A percentile compares a stretch with the other conserved stretches of the same genome.
Evolutionary conservation across 1,140 invertebrate species (phyloP).

Genomic region (Lycorma delicatula): DNA sequence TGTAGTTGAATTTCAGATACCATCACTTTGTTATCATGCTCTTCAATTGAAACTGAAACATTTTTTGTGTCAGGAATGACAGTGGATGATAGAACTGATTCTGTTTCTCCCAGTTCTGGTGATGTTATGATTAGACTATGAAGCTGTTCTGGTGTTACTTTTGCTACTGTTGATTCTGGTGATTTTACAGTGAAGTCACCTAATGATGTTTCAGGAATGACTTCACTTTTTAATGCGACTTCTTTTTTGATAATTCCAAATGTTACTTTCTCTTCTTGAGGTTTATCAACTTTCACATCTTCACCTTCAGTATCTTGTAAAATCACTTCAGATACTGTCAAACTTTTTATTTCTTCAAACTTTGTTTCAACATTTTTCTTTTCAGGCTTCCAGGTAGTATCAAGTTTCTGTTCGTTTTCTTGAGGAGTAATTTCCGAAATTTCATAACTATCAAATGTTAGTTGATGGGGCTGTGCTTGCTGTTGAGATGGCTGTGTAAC

Average conservation of each 20-base stretch:
- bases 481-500: slow-evolving; percentile 27
- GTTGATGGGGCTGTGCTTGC: slow-evolving; percentile 21
- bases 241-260: slow-evolving; percentile 34
- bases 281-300: slow-evolving; percentile 27
- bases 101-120: slow-evolving; percentile 40
- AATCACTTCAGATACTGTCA: slow-evolving; percentile 42
- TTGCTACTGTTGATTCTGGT: slow-evolving; percentile 34
- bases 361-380: slow-evolving; percentile 35
- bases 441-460: slow-evolving; percentile 30
- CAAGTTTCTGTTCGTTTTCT: slow-evolving; percentile 35
- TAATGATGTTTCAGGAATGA: slow-evolving; percentile 32
- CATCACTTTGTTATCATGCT: slow-evolving; percentile 30
- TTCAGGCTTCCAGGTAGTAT: slow-evolving; percentile 30
- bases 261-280: slow-evolving; percentile 35
- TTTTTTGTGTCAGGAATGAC: slow-evolving; percentile 32
- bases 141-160: slow-evolving; percentile 35
- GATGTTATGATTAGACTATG: slow-evolving; percentile 46
- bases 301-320: slow-evolving; percentile 40
- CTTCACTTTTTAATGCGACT: slow-evolving; percentile 39
- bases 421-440: slow-evolving; percentile 35
- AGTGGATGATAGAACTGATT: slow-evolving; percentile 39
- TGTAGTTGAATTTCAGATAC: slow-evolving; percentile 41
- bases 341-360: slow-evolving; percentile 39
- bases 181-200: slow-evolving; percentile 34
- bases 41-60: slow-evolving; percentile 24